Conservation (phyloP, 2,113 vertebrate genomes). For the Ranitomeya variabilis region DNA sequence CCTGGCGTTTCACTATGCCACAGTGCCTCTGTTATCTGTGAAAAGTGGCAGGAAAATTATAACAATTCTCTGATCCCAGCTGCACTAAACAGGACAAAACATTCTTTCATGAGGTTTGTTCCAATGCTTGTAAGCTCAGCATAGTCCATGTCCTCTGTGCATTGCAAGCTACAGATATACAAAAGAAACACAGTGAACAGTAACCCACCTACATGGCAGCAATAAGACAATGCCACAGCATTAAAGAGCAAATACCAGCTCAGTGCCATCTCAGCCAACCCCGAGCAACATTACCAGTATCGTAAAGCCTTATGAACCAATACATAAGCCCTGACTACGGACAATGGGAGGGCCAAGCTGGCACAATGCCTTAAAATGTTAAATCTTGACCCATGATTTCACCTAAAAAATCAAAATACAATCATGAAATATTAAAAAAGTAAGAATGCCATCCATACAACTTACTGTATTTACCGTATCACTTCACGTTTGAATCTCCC, state of each 20-base stretch:
- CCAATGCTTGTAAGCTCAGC: conserved; percentile 23
- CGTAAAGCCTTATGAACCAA: background rate
- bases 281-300: background rate
- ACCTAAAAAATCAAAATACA: no score
- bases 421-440: no score
- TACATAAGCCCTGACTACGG: background rate
- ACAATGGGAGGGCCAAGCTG: background rate
- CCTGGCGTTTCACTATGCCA: conserved; percentile 1
- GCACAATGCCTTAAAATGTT: background rate
- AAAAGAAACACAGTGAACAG: conserved; percentile 20
- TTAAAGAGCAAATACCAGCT: background rate
- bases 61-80: conserved; percentile 47
- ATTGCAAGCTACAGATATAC: conserved; percentile 6
- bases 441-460: no score
- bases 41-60: conserved; percentile 43
- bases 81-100: conserved; percentile 61
- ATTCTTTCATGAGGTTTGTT: conserved; percentile 61
- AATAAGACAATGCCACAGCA: background rate
- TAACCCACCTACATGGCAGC: conserved; percentile 41
- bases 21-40: conserved; percentile 42
- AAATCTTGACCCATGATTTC: no score
- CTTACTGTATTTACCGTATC: no score
- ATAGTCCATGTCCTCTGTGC: conserved; percentile 40
- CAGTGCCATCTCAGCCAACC: background rate
- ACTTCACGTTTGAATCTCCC: no score